phyloP scores from a whole-genome alignment of 2,888 invertebrate genomes.

The Andrena dorsata region DNA sequence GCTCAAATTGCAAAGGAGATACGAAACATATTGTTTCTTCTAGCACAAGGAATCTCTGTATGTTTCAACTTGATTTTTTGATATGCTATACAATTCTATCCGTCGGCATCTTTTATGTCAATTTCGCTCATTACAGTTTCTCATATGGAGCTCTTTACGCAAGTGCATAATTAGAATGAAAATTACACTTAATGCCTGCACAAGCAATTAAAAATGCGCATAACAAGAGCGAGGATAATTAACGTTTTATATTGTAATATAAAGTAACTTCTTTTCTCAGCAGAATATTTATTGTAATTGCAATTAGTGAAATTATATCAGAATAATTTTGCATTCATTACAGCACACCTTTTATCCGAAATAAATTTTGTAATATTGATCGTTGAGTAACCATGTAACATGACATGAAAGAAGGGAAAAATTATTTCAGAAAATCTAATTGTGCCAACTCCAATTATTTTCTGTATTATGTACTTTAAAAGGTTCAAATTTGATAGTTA shows the following conservation, averaged over 20 bases:
- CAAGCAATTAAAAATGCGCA: conserved; percentile 1
- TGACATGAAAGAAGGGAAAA: neutral
- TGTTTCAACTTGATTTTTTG: neutral
- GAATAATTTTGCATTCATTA: conserved; percentile 19
- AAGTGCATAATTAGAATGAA: neutral
- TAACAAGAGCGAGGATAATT: neutral
- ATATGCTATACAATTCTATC: neutral
- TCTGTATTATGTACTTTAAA: neutral
- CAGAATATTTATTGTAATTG: conserved; percentile 1
- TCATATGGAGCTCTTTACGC: neutral
- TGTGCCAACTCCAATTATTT: neutral
- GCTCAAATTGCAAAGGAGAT: too few species aligned
- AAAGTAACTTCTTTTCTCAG: neutral
- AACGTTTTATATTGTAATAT: conserved; percentile 6
- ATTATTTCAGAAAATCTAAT: neutral
- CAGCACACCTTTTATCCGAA: too few species aligned
- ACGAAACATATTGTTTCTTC: too few species aligned
- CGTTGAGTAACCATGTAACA: neutral
- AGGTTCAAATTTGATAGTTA: neutral
- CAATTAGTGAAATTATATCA: conserved; percentile 1
- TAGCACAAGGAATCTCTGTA: neutral
- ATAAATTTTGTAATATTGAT: neutral
- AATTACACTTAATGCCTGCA: conserved; percentile 6
- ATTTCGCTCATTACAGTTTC: neutral
- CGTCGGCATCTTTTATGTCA: neutral